Evolutionary conservation across 2,797 vertebrate genomes (phyloP), one percentile per base, ranked within the genome.

Genomic region (Ptychadena robeensis): DNA sequence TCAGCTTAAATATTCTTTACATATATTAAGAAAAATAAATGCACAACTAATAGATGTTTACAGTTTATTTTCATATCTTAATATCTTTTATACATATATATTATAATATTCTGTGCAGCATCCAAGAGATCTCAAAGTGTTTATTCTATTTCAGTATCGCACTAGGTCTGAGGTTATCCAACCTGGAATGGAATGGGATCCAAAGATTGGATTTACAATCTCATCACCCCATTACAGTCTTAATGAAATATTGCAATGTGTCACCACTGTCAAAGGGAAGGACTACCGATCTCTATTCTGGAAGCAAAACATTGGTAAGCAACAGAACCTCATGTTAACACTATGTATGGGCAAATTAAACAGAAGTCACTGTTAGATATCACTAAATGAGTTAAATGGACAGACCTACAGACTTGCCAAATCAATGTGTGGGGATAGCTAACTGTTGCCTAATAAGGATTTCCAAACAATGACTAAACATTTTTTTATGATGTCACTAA

Each of bases 191-290:
- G 0, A 18, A 8, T 98, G 96, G 96, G 93, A 98, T 90, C 93
- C 97, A 10, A 94, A 35, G 87, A 92, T 87, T 85, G 96, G 97
- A 18, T 97, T 97, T 87, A 86, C 14, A 57, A 90, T 98, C 83
- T 92, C 93, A n/a, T 63, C 89, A 73, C 15, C 76, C 1, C 64
- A 79, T 18, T 83, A 81, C 0, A 0, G 44, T 4, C 86, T 88
- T 71, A 44, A 92, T 31, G 10, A 0, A 1, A 0, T 89, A 0
- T 80, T 97, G 79, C 85, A 1, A 0, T 98, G 97, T 87, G 30
- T 63, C 0, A 90, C 92, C 1, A 48, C 6, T 0, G 87, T 95
- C 79, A 90, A 90, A 0, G 90, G 89, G 0, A 87, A 18, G 0
- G 0, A 12, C 8, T 87, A 89, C 82, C 5, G 0, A 6, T 93